These are phyloP conservation scores for Poecilobothrus nobilitatus DNA, from an alignment of 2,888 invertebrate species.

Conservation along the genomic window DNA sequence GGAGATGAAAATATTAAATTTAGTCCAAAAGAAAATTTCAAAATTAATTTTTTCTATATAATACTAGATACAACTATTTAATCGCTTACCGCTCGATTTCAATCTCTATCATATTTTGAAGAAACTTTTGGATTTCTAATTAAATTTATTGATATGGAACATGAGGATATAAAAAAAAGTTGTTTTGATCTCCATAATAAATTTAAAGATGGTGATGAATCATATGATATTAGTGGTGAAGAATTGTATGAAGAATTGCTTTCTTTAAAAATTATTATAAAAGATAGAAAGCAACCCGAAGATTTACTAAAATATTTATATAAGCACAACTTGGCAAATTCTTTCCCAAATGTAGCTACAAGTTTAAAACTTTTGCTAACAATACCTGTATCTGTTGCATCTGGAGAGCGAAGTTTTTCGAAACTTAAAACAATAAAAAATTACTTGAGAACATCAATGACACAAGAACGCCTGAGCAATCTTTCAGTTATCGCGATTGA, in stretches of 20 bases:
- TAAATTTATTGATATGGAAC: constrained; percentile 8
- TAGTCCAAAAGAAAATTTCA: constrained; percentile 5
- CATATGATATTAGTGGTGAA: constrained; percentile 8
- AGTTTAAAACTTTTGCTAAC: constrained; percentile 10
- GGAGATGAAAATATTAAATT: neutral
- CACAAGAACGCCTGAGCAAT: constrained; percentile 9
- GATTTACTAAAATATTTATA: constrained; percentile 9
- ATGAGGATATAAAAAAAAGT: constrained; percentile 8
- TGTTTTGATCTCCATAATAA: constrained; percentile 7
- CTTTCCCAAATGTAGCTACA: constrained; percentile 8
- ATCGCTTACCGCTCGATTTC: neutral
- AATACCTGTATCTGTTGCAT: constrained; percentile 10
- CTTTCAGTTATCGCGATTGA: constrained; percentile 9
- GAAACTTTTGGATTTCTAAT: constrained; percentile 3
- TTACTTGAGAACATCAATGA: constrained; percentile 11
- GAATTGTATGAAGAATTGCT: no score
- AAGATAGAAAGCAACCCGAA: neutral
- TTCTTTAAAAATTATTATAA: constrained; percentile 7
- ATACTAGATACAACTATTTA: constrained; percentile 3
- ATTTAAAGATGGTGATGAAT: constrained; percentile 9
- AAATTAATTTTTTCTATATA: constrained; percentile 10
- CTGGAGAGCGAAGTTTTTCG: constrained; percentile 13
- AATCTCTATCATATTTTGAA: constrained; percentile 3
- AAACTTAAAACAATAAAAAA: constrained; percentile 12
- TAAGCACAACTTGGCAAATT: neutral